Conservation (phyloP, 2,797 vertebrate genomes). For the Acrossocheilus wenchowensis region DNA sequence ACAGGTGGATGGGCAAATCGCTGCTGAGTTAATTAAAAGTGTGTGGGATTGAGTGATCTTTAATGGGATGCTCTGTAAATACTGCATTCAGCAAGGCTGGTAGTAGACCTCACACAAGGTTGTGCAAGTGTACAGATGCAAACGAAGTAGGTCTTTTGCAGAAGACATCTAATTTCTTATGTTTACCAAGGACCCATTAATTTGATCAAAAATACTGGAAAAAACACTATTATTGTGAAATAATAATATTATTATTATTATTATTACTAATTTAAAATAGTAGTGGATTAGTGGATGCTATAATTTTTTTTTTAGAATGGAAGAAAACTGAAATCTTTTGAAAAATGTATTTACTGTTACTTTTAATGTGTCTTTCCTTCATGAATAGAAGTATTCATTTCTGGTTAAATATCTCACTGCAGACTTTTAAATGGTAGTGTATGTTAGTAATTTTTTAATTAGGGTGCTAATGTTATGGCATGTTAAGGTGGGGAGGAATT, state of each 20-base stretch:
- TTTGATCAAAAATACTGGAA: neutral
- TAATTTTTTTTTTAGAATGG: neutral
- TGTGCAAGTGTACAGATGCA: conserved; percentile 7
- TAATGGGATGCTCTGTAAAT: conserved; percentile 68
- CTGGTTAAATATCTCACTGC: neutral
- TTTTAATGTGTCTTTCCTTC: neutral
- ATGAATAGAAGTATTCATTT: neutral
- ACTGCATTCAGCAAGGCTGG: conserved; percentile 11
- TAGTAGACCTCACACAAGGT: conserved; percentile 32
- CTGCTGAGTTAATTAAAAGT: conserved; percentile 75
- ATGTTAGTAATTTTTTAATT: neutral
- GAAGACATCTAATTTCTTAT: neutral
- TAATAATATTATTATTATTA: too few species aligned
- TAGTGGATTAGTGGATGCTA: neutral
- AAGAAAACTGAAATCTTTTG: neutral
- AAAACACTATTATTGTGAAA: neutral
- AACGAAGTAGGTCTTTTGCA: neutral
- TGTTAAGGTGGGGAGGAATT: neutral
- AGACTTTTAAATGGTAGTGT: neutral
- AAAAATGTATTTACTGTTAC: neutral
- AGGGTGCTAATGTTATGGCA: neutral
- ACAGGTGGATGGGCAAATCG: conserved; percentile 67
- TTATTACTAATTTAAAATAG: neutral
- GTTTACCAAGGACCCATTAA: neutral
- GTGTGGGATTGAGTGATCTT: conserved; percentile 67